These are phyloP conservation scores for Aricia artaxerxes DNA, from an alignment of 2,888 invertebrate genomes.

Conservation along the genomic window DNA sequence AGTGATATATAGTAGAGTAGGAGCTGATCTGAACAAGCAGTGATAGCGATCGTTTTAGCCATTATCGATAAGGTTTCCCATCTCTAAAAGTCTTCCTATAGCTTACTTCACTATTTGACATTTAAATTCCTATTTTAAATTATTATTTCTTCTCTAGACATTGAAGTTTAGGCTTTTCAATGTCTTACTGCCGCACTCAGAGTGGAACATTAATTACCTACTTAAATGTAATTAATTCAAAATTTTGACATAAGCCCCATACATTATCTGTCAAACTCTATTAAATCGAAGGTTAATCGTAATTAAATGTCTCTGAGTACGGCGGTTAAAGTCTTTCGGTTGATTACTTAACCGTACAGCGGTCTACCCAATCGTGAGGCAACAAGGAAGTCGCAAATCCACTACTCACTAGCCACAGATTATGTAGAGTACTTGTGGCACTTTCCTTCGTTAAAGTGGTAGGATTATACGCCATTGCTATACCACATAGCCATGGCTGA, in stretches of 20 bases:
- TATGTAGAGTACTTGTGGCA: slow-evolving; percentile 12
- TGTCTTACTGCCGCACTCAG: background rate
- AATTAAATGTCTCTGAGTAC: no score
- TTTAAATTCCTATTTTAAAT: background rate
- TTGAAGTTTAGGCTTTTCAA: background rate
- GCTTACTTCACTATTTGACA: background rate
- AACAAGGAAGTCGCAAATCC: slow-evolving; percentile 2
- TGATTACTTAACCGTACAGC: background rate
- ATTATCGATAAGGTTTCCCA: background rate
- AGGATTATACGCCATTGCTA: background rate
- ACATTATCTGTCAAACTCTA: no score
- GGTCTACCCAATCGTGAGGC: background rate
- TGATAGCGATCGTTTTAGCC: background rate
- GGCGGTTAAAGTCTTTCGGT: background rate
- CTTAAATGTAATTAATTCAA: no score
- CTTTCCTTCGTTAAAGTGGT: background rate
- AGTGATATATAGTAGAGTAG: background rate
- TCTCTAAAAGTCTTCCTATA: no score
- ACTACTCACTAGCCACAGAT: background rate
- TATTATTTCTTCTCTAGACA: background rate
- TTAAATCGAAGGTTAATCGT: no score
- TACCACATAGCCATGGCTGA: background rate
- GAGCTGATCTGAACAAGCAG: background rate
- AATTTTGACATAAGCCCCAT: no score
- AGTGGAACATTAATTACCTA: no score